phyloP scores from a whole-genome alignment of 2,797 vertebrate species.

The Melanotaenia nigrans region DNA sequence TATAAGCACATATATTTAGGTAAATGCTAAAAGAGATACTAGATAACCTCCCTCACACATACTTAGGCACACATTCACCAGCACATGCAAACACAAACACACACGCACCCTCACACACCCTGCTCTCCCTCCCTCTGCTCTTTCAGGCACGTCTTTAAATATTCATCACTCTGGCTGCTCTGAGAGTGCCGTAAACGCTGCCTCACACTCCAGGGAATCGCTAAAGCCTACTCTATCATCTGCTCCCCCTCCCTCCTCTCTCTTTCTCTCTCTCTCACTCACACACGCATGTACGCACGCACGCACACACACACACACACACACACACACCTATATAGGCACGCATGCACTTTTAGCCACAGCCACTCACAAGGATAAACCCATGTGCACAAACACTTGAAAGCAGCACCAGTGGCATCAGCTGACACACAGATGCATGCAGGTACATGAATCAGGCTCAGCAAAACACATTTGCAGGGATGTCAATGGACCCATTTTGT shows the following conservation, averaged over 20 bases:
- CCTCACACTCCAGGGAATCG: conserved; percentile 83
- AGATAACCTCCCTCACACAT: conserved; percentile 52
- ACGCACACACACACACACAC: conserved; percentile 14
- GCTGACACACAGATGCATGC: conserved; percentile 51
- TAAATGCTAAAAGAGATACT: conserved; percentile 46
- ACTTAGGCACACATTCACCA: conserved; percentile 25
- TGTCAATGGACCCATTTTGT: conserved; percentile 54
- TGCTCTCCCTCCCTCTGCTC: conserved; percentile 64
- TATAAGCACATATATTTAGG: conserved; percentile 13
- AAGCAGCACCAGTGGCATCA: conserved; percentile 58
- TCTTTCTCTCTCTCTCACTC: conserved; percentile 24
- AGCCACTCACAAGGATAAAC: conserved; percentile 51
- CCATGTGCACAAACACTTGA: conserved; percentile 55
- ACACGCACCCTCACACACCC: conserved; percentile 30
- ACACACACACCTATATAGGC: background rate
- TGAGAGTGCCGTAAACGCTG: conserved; percentile 84
- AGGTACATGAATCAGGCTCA: conserved; percentile 43
- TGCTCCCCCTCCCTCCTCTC: conserved; percentile 66
- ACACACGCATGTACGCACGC: conserved; percentile 10
- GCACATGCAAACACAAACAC: conserved; percentile 48
- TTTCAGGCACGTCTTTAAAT: conserved; percentile 84
- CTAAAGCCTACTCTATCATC: conserved; percentile 84
- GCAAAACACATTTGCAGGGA: conserved; percentile 36
- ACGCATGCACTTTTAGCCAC: conserved; percentile 43
- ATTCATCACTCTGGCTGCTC: conserved; percentile 84